These are phyloP conservation scores for Acrocephalus kingi DNA, from an alignment of 2,113 vertebrate species.

Conservation along the genomic window DNA sequence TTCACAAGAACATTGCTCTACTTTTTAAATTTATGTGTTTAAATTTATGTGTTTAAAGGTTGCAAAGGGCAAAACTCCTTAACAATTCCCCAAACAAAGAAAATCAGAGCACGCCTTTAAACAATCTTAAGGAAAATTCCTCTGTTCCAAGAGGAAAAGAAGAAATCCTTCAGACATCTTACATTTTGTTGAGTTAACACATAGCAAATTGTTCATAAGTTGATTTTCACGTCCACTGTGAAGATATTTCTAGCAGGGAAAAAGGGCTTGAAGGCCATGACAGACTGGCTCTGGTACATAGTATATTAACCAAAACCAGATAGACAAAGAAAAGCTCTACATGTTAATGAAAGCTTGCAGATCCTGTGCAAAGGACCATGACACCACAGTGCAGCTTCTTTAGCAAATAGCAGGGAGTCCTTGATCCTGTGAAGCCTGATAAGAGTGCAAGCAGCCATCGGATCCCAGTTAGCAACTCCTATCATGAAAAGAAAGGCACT, in stretches of 20 bases:
- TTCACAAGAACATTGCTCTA: neutral
- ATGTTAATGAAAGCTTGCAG: neutral
- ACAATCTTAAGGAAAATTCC: neutral
- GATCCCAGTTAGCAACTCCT: neutral
- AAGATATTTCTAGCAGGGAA: neutral
- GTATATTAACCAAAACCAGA: neutral
- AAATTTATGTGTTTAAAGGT: neutral
- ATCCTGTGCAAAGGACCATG: neutral
- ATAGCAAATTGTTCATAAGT: neutral
- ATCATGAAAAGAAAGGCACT: neutral
- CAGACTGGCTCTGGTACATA: rapidly evolving
- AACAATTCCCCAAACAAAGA: neutral
- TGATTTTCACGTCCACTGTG: neutral
- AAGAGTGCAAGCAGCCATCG: neutral
- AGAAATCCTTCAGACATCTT: neutral
- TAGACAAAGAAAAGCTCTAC: neutral
- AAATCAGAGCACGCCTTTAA: neutral
- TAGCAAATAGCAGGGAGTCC: neutral
- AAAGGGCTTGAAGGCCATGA: neutral
- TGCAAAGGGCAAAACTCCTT: neutral
- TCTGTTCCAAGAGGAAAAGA: neutral
- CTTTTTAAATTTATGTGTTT: neutral
- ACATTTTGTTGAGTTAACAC: neutral
- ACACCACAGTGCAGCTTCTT: neutral
- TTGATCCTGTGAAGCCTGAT: neutral